Conservation (phyloP, 2,113 vertebrate genomes). For the Alethe castanea region DNA sequence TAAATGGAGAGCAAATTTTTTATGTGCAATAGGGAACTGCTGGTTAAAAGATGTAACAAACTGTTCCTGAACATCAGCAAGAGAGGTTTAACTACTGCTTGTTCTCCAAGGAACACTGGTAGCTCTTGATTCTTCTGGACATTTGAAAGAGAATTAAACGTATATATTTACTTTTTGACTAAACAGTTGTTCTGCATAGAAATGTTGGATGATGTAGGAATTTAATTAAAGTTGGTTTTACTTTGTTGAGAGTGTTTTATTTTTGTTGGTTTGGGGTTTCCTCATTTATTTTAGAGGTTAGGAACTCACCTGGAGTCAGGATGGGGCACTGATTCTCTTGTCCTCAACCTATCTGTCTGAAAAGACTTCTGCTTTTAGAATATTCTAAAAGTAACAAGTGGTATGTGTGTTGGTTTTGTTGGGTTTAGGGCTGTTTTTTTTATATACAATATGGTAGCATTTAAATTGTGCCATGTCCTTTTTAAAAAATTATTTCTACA, state of each 20-base stretch:
- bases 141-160: constrained; percentile 58
- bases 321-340: background rate
- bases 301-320: background rate
- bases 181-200: constrained; percentile 70
- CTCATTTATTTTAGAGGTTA: constrained; percentile 13
- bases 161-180: constrained; percentile 67
- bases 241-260: constrained; percentile 57
- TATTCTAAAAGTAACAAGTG: background rate
- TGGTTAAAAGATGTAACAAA: constrained; percentile 64
- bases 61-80: constrained; percentile 50
- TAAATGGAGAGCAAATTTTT: constrained; percentile 65
- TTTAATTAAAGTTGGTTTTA: constrained; percentile 76
- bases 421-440: background rate
- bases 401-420: background rate
- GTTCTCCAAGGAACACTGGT: constrained; percentile 69
- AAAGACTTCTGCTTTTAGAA: background rate
- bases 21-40: constrained; percentile 77
- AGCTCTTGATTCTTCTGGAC: constrained; percentile 56
- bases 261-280: background rate
- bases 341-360: background rate
- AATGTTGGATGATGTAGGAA: constrained; percentile 69
- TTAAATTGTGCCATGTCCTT: background rate
- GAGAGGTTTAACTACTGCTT: constrained; percentile 67
- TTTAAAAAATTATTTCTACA: background rate
- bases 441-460: background rate